Conservation (phyloP, 2,888 invertebrate genomes). For the Polylopha cassiicola region DNA sequence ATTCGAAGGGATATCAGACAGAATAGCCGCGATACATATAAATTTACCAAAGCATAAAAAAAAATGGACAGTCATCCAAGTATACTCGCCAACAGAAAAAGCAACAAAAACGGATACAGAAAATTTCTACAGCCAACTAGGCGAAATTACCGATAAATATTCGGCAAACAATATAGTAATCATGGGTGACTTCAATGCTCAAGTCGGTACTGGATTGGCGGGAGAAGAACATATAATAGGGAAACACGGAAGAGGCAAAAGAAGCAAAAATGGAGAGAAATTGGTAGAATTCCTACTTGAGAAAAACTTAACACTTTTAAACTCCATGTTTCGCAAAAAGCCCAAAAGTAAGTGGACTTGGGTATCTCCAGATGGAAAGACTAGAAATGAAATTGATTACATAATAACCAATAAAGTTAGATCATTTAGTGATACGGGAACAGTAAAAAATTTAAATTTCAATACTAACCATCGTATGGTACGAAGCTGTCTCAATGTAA, state of each 20-base stretch:
- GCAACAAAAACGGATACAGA: background rate
- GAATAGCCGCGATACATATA: background rate
- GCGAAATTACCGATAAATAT: background rate
- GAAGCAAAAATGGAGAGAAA: constrained; percentile 1
- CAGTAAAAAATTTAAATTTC: constrained; percentile 2
- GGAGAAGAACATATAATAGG: background rate
- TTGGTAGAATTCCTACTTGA: background rate
- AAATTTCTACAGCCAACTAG: background rate
- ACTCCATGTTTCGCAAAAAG: constrained; percentile 1
- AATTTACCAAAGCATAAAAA: background rate
- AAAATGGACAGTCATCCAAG: too few relatives aligned
- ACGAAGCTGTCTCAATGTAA: background rate
- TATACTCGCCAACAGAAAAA: background rate
- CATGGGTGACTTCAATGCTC: background rate
- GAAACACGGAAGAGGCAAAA: background rate
- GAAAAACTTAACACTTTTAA: too few relatives aligned
- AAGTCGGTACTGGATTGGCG: background rate
- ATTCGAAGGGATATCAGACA: background rate
- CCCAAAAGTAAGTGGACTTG: constrained; percentile 11
- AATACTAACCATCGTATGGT: constrained; percentile 4
- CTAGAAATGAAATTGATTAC: background rate
- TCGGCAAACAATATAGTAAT: background rate
- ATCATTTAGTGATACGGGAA: background rate
- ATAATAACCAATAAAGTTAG: background rate
- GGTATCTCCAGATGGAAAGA: constrained; percentile 9